Conservation (phyloP, 1,140 invertebrate species). For the Zaprionus ornatus region DNA sequence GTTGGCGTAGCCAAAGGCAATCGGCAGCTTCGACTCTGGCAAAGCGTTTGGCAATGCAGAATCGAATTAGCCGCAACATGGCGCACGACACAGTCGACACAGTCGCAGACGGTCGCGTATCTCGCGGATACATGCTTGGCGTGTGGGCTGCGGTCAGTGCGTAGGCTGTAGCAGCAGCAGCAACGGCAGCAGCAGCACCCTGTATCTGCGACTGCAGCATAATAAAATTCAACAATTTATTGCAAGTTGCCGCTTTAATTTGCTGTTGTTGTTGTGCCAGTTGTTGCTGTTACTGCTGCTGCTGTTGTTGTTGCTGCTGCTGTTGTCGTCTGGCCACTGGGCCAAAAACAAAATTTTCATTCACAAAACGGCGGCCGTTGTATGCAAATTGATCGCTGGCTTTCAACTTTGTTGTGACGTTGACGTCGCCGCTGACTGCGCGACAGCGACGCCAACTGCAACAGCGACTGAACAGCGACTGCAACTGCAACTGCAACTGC, state of each 20-base stretch:
- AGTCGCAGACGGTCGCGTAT: slow-evolving; percentile 54
- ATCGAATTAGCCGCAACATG: slow-evolving; percentile 77
- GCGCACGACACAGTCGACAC: slow-evolving; percentile 35
- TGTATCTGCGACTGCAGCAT: slow-evolving; percentile 60
- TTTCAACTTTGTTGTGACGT: slow-evolving; percentile 52
- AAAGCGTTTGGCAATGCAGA: slow-evolving; percentile 78
- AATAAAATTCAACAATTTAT: slow-evolving; percentile 83
- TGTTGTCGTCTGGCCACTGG: slow-evolving; percentile 22
- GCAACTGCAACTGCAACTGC: slow-evolving; percentile 23
- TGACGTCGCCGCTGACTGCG: slow-evolving; percentile 6
- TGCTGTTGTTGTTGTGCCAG: slow-evolving; percentile 56
- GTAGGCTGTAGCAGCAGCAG: slow-evolving; percentile 50
- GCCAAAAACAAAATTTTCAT: slow-evolving; percentile 66
- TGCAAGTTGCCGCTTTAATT: slow-evolving; percentile 77
- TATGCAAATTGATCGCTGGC: slow-evolving; percentile 74
- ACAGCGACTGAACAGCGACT: background rate
- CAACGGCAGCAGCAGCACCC: slow-evolving; percentile 42
- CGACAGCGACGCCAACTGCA: slow-evolving; percentile 15
- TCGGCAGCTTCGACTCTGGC: slow-evolving; percentile 72
- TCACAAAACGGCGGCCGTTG: slow-evolving; percentile 77
- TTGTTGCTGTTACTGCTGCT: slow-evolving; percentile 40
- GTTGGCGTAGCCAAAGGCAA: slow-evolving; percentile 69
- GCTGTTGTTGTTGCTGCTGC: slow-evolving; percentile 54
- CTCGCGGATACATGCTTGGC: slow-evolving; percentile 64
- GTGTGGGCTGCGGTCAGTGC: slow-evolving; percentile 60